Evolutionary conservation across 37 sponge, comb jelly and placozoan species (phyloP).

Genomic region (Halichondria panicea): DNA sequence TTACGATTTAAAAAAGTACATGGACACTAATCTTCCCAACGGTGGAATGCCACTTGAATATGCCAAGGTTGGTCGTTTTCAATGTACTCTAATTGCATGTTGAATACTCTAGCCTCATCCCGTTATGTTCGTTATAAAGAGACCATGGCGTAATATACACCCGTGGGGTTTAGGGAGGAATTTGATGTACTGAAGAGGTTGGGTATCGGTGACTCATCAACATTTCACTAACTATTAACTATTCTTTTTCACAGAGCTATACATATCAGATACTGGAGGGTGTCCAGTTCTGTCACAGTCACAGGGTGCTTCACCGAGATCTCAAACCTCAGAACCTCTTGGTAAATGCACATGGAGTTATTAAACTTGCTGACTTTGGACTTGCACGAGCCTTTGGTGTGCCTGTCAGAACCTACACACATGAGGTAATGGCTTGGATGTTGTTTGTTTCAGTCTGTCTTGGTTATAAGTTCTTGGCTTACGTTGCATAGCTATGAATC

Average conservation of each 20-base stretch:
- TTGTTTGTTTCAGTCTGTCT: no score
- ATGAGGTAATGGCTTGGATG: constrained; percentile 93
- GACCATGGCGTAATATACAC: neutral
- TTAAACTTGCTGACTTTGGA: constrained; percentile 98
- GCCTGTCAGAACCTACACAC: constrained; percentile 97
- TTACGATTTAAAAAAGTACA: constrained; percentile 95
- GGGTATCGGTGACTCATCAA: no score
- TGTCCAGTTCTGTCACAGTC: constrained; percentile 90
- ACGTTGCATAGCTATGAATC: no score
- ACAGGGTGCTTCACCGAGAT: constrained; percentile 94
- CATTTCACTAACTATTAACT: neutral
- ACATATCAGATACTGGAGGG: constrained; percentile 92
- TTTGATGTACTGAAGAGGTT: no score
- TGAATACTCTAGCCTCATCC: neutral
- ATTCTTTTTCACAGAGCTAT: constrained; percentile 65
- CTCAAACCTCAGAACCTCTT: constrained; percentile 99
- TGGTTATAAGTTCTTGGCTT: no score
- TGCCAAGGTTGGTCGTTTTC: constrained; percentile 42
- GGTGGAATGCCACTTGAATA: constrained; percentile 53
- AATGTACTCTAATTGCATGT: no score
- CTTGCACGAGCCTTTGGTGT: constrained; percentile 96
- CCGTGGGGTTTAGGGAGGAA: no score
- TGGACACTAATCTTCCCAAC: constrained; percentile 68
- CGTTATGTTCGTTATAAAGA: no score
- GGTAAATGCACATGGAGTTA: constrained; percentile 69